These are phyloP conservation scores for Xyrauchen texanus DNA, from an alignment of 2,113 vertebrate genomes.

Conservation along the genomic window DNA sequence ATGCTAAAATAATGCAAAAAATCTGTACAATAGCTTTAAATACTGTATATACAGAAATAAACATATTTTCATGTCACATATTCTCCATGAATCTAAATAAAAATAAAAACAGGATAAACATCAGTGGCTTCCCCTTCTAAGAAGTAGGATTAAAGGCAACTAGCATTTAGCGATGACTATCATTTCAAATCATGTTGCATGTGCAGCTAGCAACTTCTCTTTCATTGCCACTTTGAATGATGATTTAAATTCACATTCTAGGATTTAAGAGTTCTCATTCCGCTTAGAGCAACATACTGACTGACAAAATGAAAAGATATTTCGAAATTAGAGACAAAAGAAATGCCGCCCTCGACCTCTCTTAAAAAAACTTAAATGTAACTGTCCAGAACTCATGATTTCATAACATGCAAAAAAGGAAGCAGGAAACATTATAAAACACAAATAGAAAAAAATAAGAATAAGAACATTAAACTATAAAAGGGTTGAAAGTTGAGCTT, in stretches of 20 bases:
- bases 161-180: constrained; percentile 58
- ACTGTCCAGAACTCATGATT: not conserved
- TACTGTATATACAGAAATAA: constrained; percentile 91
- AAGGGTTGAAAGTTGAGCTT: no score
- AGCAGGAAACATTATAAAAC: no score
- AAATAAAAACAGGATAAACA: constrained; percentile 46
- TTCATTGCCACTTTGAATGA: no score
- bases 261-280: constrained; percentile 51
- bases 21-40: constrained; percentile 93
- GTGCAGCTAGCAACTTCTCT: constrained; percentile 11
- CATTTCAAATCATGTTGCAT: constrained; percentile 36
- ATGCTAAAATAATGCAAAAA: constrained; percentile 77
- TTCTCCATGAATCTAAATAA: constrained; percentile 63
- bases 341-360: not conserved
- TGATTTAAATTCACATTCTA: constrained; percentile 65
- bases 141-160: constrained; percentile 70
- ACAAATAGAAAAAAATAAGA: no score
- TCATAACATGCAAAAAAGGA: constrained; percentile 3
- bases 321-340: not conserved
- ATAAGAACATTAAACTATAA: no score
- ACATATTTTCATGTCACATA: constrained; percentile 58
- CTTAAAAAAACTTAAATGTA: not conserved
- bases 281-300: constrained; percentile 28
- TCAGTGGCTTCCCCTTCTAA: constrained; percentile 62
- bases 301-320: constrained; percentile 5